Evolutionary conservation across 2,113 vertebrate genomes (phyloP).

Genomic region (Hyperoodon ampullatus): DNA sequence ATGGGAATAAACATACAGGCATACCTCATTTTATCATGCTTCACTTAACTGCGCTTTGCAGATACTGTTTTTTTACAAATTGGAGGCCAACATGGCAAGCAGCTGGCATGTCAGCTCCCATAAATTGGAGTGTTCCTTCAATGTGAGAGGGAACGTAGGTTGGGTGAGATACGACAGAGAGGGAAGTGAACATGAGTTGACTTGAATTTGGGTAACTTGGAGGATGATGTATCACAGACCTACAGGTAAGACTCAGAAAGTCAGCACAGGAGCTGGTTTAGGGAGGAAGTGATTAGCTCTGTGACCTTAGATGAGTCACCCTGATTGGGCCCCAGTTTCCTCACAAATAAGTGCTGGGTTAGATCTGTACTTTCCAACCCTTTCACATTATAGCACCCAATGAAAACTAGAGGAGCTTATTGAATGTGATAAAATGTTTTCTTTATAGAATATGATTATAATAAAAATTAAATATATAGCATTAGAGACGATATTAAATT

Average conservation of each 20-base stretch:
- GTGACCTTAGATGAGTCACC: not conserved
- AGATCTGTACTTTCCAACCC: not conserved
- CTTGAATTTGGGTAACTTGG: not conserved
- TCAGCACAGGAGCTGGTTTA: not conserved
- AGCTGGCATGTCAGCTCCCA: not conserved
- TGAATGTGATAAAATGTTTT: not conserved
- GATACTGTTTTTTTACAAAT: not conserved
- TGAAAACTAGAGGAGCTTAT: not conserved
- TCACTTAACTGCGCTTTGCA: not conserved
- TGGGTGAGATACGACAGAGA: not conserved
- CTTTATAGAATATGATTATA: not conserved
- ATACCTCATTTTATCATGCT: not conserved
- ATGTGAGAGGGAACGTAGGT: not conserved
- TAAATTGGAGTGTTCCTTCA: not conserved
- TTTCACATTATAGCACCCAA: not conserved
- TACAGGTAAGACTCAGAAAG: not conserved
- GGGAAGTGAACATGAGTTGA: not conserved
- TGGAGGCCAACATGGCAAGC: not conserved
- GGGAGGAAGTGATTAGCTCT: not conserved
- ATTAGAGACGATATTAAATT: not conserved
- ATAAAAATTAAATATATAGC: not conserved
- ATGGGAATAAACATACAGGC: not conserved
- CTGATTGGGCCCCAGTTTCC: not conserved
- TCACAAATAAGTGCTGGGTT: not conserved
- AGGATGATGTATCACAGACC: not conserved